Evolutionary conservation across 2,797 vertebrate species (phyloP).

Genomic region (Gambusia yucatana): DNA sequence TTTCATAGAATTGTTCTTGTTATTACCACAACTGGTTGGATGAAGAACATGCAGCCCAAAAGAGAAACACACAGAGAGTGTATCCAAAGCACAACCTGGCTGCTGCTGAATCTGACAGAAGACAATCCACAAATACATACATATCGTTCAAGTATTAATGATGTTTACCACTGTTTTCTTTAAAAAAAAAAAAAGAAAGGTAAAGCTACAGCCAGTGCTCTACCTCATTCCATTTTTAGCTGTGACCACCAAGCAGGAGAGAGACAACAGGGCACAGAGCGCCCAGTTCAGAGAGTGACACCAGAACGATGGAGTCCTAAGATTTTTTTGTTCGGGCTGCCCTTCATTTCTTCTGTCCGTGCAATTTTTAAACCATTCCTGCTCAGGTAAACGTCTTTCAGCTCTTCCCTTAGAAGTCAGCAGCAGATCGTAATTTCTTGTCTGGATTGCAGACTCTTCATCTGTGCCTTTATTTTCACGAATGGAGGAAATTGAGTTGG

Average conservation of each 20-base stretch:
- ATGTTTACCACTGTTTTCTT: not conserved
- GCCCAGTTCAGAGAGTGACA: slow-evolving; percentile 70
- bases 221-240: slow-evolving; percentile 81
- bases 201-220: not conserved
- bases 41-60: slow-evolving; percentile 78
- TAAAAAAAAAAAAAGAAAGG: not conserved
- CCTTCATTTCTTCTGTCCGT: not conserved
- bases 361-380: slow-evolving; percentile 5
- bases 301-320: slow-evolving; percentile 47
- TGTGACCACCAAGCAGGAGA: slow-evolving; percentile 69
- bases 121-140: slow-evolving; percentile 20
- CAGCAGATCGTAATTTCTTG: not conserved
- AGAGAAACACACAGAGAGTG: slow-evolving; percentile 82
- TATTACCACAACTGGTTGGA: slow-evolving; percentile 83
- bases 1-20: not conserved
- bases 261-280: slow-evolving; percentile 68
- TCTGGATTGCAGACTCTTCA: slow-evolving; percentile 10
- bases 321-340: slow-evolving; percentile 1
- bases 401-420: slow-evolving; percentile 10
- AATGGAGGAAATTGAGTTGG: slow-evolving; percentile 8
- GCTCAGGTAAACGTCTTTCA: slow-evolving; percentile 7
- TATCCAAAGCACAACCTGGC: slow-evolving; percentile 78
- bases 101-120: slow-evolving; percentile 77
- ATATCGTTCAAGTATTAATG: not conserved
- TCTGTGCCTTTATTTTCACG: slow-evolving; percentile 24